Evolutionary conservation across 2,797 vertebrate species (phyloP).

Genomic region (Acridotheres tristis): DNA sequence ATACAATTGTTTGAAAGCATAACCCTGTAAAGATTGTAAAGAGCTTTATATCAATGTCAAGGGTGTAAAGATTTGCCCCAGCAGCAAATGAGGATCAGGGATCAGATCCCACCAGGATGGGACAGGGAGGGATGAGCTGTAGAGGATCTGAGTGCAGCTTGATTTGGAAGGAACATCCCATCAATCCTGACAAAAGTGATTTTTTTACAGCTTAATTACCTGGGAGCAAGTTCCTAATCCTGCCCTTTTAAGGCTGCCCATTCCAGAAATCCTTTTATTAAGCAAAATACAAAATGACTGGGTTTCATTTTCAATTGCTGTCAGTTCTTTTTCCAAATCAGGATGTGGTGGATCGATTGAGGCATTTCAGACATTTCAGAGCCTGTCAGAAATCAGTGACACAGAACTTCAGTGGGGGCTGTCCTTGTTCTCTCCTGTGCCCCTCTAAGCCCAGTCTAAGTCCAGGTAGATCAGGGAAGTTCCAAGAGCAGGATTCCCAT

Average conservation of each 20-base stretch:
- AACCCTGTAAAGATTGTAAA: not conserved
- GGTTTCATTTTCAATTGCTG: not conserved
- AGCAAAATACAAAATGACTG: not conserved
- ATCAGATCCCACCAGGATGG: not conserved
- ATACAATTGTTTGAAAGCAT: not conserved
- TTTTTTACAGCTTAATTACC: not conserved
- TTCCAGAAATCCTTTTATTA: not conserved
- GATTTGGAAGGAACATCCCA: not conserved
- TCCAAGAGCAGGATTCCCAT: not conserved
- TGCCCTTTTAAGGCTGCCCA: not conserved
- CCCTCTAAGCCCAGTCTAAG: not conserved
- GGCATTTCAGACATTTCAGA: not conserved
- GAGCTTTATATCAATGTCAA: no score
- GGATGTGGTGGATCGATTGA: no score
- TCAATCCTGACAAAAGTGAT: not conserved
- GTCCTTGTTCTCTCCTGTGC: not conserved
- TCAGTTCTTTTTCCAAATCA: rapidly evolving
- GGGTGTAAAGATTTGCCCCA: not conserved
- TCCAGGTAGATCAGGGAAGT: not conserved
- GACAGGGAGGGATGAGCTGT: not conserved
- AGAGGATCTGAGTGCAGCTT: not conserved
- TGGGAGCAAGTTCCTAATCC: not conserved
- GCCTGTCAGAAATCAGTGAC: rapidly evolving
- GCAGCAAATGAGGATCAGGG: not conserved
- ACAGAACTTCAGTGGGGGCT: rapidly evolving